A percentile compares a stretch with the other conserved stretches of the same genome.
These are phyloP conservation scores for Xenopus borealis DNA, from an alignment of 2,113 vertebrate species.

Conservation along the genomic window DNA sequence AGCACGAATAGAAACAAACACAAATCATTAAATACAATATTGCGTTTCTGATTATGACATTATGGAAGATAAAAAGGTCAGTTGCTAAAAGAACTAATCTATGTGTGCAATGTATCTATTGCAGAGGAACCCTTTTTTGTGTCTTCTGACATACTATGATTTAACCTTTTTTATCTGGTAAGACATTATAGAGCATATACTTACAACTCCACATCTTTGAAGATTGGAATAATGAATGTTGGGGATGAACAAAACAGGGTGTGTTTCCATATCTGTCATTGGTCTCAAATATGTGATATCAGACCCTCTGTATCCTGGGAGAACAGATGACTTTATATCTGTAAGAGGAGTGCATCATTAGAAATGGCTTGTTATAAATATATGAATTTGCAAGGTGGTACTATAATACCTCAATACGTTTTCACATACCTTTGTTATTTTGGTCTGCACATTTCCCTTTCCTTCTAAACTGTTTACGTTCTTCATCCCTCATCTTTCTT, in stretches of 20 bases:
- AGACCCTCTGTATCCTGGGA: constrained; percentile 77
- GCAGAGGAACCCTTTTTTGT: too few relatives aligned
- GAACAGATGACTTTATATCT: constrained; percentile 73
- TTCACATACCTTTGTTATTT: constrained; percentile 70
- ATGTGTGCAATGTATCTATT: too few relatives aligned
- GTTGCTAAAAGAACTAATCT: too few relatives aligned
- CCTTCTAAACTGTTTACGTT: constrained; percentile 88
- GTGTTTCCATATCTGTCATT: constrained; percentile 82
- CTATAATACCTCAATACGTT: too few relatives aligned
- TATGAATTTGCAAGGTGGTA: neutral
- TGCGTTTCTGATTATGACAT: neutral
- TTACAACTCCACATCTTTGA: constrained; percentile 83
- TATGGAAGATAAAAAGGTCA: neutral
- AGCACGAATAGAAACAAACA: too few relatives aligned
- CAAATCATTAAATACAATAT: neutral
- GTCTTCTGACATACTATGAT: too few relatives aligned
- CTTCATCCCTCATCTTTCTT: constrained; percentile 96
- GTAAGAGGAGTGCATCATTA: neutral
- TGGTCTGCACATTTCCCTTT: constrained; percentile 80
- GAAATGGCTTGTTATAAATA: neutral
- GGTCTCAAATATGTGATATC: constrained; percentile 85
- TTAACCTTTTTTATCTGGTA: too few relatives aligned
- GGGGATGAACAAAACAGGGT: constrained; percentile 94
- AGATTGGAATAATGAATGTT: constrained; percentile 83
- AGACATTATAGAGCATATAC: constrained; percentile 35